Percentiles rank a stretch among this genome's conserved stretches.
Evolutionary conservation across 2,888 invertebrate genomes (phyloP).

Genomic region (Nasonia oneida): DNA sequence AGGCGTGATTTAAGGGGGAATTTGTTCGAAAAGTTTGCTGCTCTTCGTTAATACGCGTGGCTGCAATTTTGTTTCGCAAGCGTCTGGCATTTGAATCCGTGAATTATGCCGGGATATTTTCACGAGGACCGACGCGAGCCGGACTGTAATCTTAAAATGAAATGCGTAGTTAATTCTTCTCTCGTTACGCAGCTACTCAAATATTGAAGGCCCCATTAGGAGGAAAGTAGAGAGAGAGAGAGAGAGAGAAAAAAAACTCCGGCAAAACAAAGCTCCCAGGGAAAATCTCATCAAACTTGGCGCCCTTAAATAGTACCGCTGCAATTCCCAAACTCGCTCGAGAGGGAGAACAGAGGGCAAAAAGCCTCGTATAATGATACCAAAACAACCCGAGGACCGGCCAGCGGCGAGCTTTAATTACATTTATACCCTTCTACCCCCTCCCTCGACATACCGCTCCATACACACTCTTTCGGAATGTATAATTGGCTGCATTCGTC

Average conservation of each 20-base stretch:
- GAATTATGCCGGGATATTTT: no score
- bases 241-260: background rate
- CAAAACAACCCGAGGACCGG: slow-evolving; percentile 76
- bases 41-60: background rate
- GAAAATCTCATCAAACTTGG: slow-evolving; percentile 6
- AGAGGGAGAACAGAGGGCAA: background rate
- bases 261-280: background rate
- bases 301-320: background rate
- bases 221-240: no score
- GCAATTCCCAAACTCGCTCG: background rate
- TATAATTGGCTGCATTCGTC: slow-evolving; percentile 40
- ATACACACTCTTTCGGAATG: slow-evolving; percentile 4
- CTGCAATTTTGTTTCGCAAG: background rate
- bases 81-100: background rate
- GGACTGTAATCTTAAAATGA: no score
- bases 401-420: slow-evolving; percentile 73
- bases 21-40: background rate
- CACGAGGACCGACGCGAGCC: no score
- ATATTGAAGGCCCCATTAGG: background rate
- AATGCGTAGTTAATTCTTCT: no score
- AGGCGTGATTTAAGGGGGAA: slow-evolving; percentile 70
- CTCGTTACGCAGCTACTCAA: background rate
- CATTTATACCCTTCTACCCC: slow-evolving; percentile 65
- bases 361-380: slow-evolving; percentile 72
- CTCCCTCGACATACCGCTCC: background rate